Evolutionary conservation across 2,888 invertebrate genomes (phyloP).

Genomic region (Hyles lineata): DNA sequence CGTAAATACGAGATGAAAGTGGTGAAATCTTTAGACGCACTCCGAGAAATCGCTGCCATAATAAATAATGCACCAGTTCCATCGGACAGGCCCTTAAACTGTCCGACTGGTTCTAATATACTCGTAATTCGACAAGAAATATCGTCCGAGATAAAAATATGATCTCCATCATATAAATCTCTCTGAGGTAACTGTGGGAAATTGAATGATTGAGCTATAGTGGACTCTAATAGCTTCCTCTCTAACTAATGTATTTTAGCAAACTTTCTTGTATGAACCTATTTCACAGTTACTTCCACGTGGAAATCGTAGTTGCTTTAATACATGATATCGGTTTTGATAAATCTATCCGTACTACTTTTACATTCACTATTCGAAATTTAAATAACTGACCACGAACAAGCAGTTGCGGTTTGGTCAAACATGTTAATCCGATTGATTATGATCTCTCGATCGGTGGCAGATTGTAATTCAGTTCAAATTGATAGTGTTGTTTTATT

Average conservation of each 20-base stretch:
- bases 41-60: constrained; percentile 77
- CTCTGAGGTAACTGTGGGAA: constrained; percentile 20
- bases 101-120: constrained; percentile 65
- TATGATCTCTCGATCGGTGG: background rate
- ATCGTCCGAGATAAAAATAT: constrained; percentile 44
- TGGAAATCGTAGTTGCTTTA: background rate
- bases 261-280: background rate
- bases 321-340: background rate
- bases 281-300: background rate
- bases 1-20: constrained; percentile 80
- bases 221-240: background rate
- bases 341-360: background rate
- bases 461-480: background rate
- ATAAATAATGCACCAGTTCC: constrained; percentile 83
- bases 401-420: constrained; percentile 14
- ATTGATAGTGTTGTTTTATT: background rate
- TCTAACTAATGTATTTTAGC: background rate
- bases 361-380: background rate
- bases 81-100: constrained; percentile 71
- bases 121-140: constrained; percentile 60
- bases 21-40: constrained; percentile 77
- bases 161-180: constrained; percentile 18
- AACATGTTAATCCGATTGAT: constrained; percentile 6
- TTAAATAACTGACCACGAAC: background rate
- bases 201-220: background rate